Conservation (phyloP, 2,113 vertebrate species). For the Carassius carassius region DNA sequence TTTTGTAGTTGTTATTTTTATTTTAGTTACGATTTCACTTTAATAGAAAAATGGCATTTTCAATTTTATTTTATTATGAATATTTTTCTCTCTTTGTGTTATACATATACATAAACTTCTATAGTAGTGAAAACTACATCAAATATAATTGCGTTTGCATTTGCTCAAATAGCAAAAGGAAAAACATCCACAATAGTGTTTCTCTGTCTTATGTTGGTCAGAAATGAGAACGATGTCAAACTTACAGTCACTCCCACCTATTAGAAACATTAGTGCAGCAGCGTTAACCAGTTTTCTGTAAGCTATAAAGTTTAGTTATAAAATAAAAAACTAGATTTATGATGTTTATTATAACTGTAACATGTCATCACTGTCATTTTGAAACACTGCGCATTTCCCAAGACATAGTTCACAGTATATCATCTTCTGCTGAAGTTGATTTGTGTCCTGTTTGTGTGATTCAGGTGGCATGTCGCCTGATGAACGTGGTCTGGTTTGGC, state of each 20-base stretch:
- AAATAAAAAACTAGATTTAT: too few relatives aligned
- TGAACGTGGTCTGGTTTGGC: constrained; percentile 74
- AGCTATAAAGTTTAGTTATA: background rate
- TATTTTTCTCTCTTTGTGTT: background rate
- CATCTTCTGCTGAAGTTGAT: background rate
- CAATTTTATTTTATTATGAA: background rate
- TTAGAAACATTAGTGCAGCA: background rate
- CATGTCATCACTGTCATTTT: background rate
- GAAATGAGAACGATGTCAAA: too few relatives aligned
- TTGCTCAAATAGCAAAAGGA: background rate
- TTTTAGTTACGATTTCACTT: too few relatives aligned
- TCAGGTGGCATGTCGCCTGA: constrained; percentile 70
- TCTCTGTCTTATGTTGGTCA: too few relatives aligned
- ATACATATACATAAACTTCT: background rate
- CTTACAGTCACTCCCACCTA: too few relatives aligned
- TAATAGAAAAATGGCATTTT: too few relatives aligned
- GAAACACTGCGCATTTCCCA: background rate
- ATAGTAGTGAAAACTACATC: background rate
- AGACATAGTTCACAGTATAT: background rate
- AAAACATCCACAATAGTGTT: too few relatives aligned
- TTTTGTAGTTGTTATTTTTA: too few relatives aligned
- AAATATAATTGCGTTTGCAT: background rate
- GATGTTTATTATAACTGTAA: background rate
- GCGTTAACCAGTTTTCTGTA: background rate
- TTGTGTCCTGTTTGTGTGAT: constrained; percentile 11